Percentiles rank a stretch among this genome's conserved stretches.
Evolutionary conservation across 1,140 invertebrate species (phyloP).

Genomic region (Teleogryllus occipitalis): DNA sequence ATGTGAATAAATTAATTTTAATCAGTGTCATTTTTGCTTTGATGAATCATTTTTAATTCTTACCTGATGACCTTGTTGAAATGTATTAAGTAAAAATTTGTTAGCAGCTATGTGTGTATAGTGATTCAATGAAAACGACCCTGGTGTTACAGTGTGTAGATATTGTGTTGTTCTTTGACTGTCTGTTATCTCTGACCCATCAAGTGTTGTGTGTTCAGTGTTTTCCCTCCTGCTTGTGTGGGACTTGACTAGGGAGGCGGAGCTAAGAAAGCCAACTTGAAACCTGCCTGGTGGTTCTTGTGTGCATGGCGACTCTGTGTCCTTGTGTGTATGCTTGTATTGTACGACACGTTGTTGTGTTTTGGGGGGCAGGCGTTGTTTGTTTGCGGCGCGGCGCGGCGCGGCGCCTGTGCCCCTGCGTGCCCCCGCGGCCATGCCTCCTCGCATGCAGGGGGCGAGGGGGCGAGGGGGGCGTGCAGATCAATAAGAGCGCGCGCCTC

Average conservation of each 20-base stretch:
- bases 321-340: not conserved
- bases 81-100: not conserved
- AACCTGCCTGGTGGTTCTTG: not conserved
- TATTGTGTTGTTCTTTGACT: not conserved
- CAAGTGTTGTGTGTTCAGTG: not conserved
- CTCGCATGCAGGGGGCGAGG: too few relatives aligned
- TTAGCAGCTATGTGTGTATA: not conserved
- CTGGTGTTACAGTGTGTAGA: not conserved
- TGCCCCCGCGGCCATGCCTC: too few relatives aligned
- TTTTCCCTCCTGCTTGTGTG: not conserved
- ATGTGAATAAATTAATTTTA: conserved; percentile 6
- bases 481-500: not conserved
- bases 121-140: not conserved
- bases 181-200: not conserved
- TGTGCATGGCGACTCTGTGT: not conserved
- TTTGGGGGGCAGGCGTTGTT: too few relatives aligned
- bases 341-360: not conserved
- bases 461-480: not conserved
- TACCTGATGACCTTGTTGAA: conserved; percentile 1
- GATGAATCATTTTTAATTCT: not conserved
- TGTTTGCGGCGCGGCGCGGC: too few relatives aligned
- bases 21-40: not conserved
- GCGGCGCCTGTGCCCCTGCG: too few relatives aligned
- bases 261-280: not conserved
- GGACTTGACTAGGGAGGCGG: not conserved